phyloP scores from a whole-genome alignment of 1,140 invertebrate genomes.

The Potamilus streckersoni region DNA sequence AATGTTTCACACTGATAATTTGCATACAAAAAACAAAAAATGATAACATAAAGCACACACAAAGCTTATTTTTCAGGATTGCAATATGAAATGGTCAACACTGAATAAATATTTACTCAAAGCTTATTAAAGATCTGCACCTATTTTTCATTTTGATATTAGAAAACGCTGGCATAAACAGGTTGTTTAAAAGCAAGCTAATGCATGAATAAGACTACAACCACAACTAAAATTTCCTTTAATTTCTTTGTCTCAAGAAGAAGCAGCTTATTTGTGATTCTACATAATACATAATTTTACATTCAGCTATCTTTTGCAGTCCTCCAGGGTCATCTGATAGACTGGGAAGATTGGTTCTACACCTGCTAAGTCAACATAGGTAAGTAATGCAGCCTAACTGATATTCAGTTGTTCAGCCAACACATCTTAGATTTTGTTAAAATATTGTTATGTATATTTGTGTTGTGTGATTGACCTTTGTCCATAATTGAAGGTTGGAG shows the following conservation, averaged over 20 bases:
- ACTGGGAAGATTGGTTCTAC: slow-evolving; percentile 70
- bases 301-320: slow-evolving; percentile 29
- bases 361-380: slow-evolving; percentile 81
- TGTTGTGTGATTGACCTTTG: background rate
- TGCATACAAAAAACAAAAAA: no score
- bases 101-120: background rate
- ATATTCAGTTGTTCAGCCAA: background rate
- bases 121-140: background rate
- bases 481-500: background rate
- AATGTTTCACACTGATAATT: no score
- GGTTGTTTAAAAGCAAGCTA: background rate
- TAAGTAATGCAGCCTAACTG: slow-evolving; percentile 28
- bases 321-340: slow-evolving; percentile 56
- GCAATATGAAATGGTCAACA: background rate
- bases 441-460: background rate
- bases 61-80: background rate
- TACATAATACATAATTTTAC: no score
- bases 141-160: background rate
- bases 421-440: background rate
- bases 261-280: background rate
- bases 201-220: background rate
- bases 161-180: background rate
- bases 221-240: background rate
- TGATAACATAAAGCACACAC: no score
- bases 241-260: background rate